These are phyloP conservation scores for Plusia festucae DNA, from an alignment of 2,888 invertebrate genomes.

Conservation along the genomic window DNA sequence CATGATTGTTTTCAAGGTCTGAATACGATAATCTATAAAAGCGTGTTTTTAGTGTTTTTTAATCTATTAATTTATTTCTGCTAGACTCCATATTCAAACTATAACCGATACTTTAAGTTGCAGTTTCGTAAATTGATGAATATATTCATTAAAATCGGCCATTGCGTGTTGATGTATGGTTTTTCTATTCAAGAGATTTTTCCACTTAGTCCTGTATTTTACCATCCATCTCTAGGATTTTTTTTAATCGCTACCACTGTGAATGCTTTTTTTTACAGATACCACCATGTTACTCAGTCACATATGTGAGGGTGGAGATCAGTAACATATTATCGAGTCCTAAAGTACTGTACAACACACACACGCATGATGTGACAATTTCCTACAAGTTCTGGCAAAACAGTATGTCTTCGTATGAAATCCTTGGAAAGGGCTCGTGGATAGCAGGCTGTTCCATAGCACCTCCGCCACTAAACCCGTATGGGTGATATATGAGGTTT, in stretches of 20 bases:
- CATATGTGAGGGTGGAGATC: conserved; percentile 25
- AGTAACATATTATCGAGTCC: conserved; percentile 23
- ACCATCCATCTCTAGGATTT: no score
- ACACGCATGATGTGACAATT: conserved; percentile 12
- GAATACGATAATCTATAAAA: no score
- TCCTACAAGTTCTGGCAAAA: conserved; percentile 26
- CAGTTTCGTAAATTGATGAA: no score
- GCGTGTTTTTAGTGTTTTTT: no score
- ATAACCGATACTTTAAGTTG: no score
- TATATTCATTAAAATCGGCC: no score
- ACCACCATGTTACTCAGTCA: conserved; percentile 23
- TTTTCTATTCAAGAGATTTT: no score
- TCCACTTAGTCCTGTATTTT: no score
- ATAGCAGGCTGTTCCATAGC: conserved; percentile 6
- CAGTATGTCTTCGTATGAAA: conserved; percentile 17
- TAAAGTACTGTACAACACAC: conserved; percentile 16
- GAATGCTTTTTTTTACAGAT: conserved; percentile 16
- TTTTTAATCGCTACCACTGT: background rate
- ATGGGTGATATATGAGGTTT: background rate
- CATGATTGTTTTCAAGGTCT: no score
- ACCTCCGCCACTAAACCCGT: background rate
- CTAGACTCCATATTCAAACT: no score
- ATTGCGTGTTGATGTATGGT: no score
- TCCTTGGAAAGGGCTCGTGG: conserved; percentile 20
- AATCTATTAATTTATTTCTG: no score